Percentiles rank a stretch among this genome's conserved stretches.
Evolutionary conservation across 2,113 vertebrate genomes (phyloP).

Genomic region (Oostethus manadensis): DNA sequence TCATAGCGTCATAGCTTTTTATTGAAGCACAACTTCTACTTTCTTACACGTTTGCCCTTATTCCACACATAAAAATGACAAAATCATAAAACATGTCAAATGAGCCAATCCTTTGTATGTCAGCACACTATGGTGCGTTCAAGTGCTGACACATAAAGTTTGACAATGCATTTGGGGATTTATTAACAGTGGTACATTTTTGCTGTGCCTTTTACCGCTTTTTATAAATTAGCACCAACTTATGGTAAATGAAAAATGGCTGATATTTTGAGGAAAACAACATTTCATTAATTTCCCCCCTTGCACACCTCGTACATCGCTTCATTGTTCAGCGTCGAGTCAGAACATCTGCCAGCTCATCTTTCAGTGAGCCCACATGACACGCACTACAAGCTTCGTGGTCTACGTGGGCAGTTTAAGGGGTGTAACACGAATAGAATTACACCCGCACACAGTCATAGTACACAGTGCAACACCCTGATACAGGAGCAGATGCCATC

Average conservation of each 20-base stretch:
- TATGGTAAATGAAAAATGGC: too few species aligned
- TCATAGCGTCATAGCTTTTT: too few species aligned
- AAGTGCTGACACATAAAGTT: too few species aligned
- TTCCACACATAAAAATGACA: conserved; percentile 11
- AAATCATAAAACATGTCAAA: not conserved
- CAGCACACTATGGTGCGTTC: too few species aligned
- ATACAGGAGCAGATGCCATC: conserved; percentile 18
- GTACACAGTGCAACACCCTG: not conserved
- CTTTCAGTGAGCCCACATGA: conserved; percentile 38
- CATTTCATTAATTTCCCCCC: conserved; percentile 1
- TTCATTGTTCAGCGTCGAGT: conserved; percentile 35
- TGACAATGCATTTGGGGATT: too few species aligned
- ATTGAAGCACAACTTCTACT: too few species aligned
- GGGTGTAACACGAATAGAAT: not conserved
- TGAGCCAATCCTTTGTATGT: too few species aligned
- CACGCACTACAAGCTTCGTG: conserved; percentile 5
- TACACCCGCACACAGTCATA: not conserved
- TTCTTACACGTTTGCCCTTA: not conserved
- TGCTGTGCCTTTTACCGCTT: too few species aligned
- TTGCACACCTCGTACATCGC: conserved; percentile 3
- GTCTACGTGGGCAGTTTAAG: not conserved
- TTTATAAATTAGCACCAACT: too few species aligned
- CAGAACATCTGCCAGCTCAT: conserved; percentile 30
- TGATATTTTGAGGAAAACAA: too few species aligned
- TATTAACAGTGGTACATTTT: too few species aligned